Percentiles rank a stretch among this genome's conserved stretches.
Evolutionary conservation across 2,797 vertebrate genomes (phyloP).

Genomic region (Xenentodon cancila): DNA sequence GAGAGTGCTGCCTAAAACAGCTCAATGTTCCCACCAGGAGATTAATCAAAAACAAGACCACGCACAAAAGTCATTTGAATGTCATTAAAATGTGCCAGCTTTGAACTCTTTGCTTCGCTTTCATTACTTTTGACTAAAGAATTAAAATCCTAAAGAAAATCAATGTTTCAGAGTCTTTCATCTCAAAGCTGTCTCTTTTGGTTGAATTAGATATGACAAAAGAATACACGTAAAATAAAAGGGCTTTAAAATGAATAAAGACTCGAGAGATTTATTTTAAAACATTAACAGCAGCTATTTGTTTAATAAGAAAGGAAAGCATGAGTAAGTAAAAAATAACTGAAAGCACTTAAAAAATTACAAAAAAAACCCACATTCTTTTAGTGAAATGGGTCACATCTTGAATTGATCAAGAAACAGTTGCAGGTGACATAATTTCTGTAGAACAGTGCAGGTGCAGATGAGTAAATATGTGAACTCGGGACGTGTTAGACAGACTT

Average conservation of each 20-base stretch:
- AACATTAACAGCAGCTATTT: no score
- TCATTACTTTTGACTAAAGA: constrained; percentile 22
- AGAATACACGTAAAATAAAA: not conserved
- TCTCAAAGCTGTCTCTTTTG: not conserved
- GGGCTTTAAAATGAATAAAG: no score
- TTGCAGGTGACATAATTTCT: no score
- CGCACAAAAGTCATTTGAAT: constrained; percentile 23
- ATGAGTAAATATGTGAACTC: no score
- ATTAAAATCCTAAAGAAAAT: constrained; percentile 11
- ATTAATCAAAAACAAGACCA: not conserved
- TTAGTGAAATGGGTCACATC: no score
- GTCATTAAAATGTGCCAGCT: constrained; percentile 10
- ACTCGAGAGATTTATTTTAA: not conserved
- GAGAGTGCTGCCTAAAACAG: constrained; percentile 5
- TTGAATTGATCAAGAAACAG: no score
- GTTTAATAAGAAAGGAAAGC: no score
- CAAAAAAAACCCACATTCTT: no score
- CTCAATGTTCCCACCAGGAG: constrained; percentile 11
- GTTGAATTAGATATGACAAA: not conserved
- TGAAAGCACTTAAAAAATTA: no score
- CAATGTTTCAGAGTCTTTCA: not conserved
- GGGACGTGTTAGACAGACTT: no score
- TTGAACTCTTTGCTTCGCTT: constrained; percentile 14
- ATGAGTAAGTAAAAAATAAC: no score
- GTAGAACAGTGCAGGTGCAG: no score